Evolutionary conservation across 2,888 invertebrate species (phyloP), one percentile per base, ranked within the genome.

Genomic region (Lissonota sp.): DNA sequence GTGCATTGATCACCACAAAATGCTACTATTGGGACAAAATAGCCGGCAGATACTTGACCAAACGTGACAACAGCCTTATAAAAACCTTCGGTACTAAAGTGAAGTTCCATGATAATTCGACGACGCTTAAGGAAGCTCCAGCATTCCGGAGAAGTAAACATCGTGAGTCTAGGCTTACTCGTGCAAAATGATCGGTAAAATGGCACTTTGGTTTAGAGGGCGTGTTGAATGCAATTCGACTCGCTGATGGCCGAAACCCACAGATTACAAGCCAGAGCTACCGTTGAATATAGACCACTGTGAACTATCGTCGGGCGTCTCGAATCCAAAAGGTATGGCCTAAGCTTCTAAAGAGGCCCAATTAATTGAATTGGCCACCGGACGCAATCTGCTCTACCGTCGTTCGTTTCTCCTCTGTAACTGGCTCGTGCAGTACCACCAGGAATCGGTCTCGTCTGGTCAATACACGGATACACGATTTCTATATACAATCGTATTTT

Each of bases 281-380:
- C 14, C 4, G 5, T 6, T 39, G 44, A 40, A 60, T 58, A 66
- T 57, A 64, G 44, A 55, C 16, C 62, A 57, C 42, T 37, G 62
- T 73, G 57, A 77, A 77, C 77, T 64, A 69, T 58, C 16, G 67
- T 46, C 6, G 14, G 67, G 64, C 53, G 70, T 64, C 53, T 72
- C 70, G 62, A 60, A 64, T n/a, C 46, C 26, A 60, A 8, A 37
- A 66, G 69, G 70, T 69, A 53, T n/a, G 60, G 6, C 46, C 58
- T n/a, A 7, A 26, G 44, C 5, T 46, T 7, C 62, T 57, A 71
- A 78, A 79, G 81, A 74, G 74, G 60, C 37, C 44, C 78, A 78
- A 79, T 81, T 81, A 81, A 81, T 81, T 81, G 78, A 57, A 71
- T 71, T 39, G 70, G 78, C 58, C 73, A 60, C 73, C 42, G 66